Base-by-base conservation (phyloP, 2,797 vertebrate species). In the Brachyrhaphis roseni region DNA sequence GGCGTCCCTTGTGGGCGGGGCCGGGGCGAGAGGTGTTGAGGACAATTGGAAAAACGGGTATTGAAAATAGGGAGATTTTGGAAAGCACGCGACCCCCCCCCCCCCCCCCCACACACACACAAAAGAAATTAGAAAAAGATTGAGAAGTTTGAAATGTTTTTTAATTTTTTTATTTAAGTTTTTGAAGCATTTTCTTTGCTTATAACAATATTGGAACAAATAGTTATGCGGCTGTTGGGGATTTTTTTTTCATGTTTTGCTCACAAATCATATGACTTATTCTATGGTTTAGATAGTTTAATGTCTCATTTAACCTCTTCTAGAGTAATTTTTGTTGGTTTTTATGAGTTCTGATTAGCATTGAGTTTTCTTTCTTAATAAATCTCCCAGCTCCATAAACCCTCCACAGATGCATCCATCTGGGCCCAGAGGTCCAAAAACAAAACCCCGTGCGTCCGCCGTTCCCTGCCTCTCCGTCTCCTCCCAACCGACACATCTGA, bases 381-480 rank as follows among this genome's bases (percentile, higher is more conserved):
- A 28, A 41, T 72, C 75, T 46, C 66, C 46, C 46, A 39, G 57
- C 18, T 72, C 62, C 8, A 28, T 26, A 45, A 75, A 75, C 28
- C 72, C 76, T 78, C 72, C 34, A 23, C 47, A 71, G 76, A 72
- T 1, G 16, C 10, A 8, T 13, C 66, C 8, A 51, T 31, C 6
- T 8, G 47, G 26, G 3, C 64, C 49, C 77, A 28, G 45, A 74
- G 78, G 82, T 81, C 78, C 64, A 13, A 76, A 77, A 46, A 16
- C 59, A 23, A 0, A 64, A 41, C 55, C 80, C 86, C 3, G 0
- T 6, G 82, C 53, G 64, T 72, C 77, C 23, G 2, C 68, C 0
- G n/a, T 79, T 43, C 78, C 75, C 71, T 18, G 83, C 72, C 82
- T 82, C n/a, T 57, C 74, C 15, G 34, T 72, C 77, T 73, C 79